Evolutionary conservation across 2,888 invertebrate species (phyloP).

Genomic region (Leistus spinibarbis): DNA sequence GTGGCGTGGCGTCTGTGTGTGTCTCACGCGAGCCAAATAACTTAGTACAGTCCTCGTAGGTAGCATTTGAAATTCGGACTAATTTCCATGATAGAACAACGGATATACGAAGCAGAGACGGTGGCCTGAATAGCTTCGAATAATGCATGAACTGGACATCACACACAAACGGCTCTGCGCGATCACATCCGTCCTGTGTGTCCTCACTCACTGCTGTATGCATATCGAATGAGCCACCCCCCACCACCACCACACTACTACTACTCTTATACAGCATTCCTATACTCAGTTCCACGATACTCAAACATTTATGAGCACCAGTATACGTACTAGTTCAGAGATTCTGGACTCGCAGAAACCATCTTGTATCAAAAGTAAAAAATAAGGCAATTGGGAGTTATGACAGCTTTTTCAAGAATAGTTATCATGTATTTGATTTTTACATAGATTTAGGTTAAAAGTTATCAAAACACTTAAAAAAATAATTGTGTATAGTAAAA

Average conservation of each 20-base stretch:
- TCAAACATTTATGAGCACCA: too few species aligned
- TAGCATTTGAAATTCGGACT: conserved; percentile 41
- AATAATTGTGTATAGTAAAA: too few species aligned
- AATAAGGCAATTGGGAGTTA: too few species aligned
- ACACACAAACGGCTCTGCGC: conserved; percentile 15
- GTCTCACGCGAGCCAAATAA: conserved; percentile 13
- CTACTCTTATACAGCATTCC: too few species aligned
- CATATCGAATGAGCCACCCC: neutral
- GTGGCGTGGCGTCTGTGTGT: neutral
- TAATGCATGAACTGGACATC: conserved; percentile 37
- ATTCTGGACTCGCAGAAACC: too few species aligned
- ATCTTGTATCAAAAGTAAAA: too few species aligned
- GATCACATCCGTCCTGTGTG: conserved; percentile 6
- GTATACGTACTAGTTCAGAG: too few species aligned
- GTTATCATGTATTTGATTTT: too few species aligned
- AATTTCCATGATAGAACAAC: conserved; percentile 47
- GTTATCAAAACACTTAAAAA: too few species aligned
- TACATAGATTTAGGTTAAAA: too few species aligned
- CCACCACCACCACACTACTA: neutral
- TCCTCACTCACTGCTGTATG: neutral
- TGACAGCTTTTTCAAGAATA: too few species aligned
- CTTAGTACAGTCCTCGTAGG: neutral
- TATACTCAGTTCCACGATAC: neutral
- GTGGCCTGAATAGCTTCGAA: conserved; percentile 21
- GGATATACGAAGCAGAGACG: conserved; percentile 12